Percentiles rank a stretch among this genome's conserved stretches.
Evolutionary conservation across 2,888 invertebrate species (phyloP).

Genomic region (Drosophila stalkeri): DNA sequence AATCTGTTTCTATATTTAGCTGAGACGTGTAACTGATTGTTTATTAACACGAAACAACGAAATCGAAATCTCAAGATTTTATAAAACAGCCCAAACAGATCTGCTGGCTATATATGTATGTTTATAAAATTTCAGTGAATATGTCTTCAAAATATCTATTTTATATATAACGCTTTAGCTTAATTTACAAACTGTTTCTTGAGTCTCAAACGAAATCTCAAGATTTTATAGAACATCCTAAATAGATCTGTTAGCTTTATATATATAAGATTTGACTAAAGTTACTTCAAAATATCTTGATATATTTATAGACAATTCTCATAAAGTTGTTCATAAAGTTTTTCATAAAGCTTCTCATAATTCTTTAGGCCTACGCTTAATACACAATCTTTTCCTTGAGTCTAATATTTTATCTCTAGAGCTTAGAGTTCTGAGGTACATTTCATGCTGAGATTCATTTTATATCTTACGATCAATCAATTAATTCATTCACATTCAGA

Average conservation of each 20-base stretch:
- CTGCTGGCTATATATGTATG: background rate
- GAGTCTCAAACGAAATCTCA: too few relatives aligned
- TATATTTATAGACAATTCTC: background rate
- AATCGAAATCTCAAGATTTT: background rate
- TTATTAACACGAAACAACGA: background rate
- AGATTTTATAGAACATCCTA: too few relatives aligned
- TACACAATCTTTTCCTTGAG: background rate
- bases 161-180: background rate
- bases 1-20: background rate
- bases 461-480: constrained; percentile 22
- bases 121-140: background rate
- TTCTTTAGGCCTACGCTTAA: background rate
- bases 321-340: background rate
- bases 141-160: background rate
- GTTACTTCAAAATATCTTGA: background rate
- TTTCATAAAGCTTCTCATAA: background rate
- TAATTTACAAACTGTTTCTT: too few relatives aligned
- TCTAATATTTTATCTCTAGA: background rate
- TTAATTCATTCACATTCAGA: constrained; percentile 17
- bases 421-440: background rate
- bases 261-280: too few relatives aligned
- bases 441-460: constrained; percentile 30
- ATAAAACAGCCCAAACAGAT: background rate
- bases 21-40: background rate
- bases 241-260: too few relatives aligned